Evolutionary conservation across 30 jellyfish, hydroid and myxozoan genomes (phyloP), one percentile per base, ranked within the genome.

Genomic region (Phacellophora camtschatica): DNA sequence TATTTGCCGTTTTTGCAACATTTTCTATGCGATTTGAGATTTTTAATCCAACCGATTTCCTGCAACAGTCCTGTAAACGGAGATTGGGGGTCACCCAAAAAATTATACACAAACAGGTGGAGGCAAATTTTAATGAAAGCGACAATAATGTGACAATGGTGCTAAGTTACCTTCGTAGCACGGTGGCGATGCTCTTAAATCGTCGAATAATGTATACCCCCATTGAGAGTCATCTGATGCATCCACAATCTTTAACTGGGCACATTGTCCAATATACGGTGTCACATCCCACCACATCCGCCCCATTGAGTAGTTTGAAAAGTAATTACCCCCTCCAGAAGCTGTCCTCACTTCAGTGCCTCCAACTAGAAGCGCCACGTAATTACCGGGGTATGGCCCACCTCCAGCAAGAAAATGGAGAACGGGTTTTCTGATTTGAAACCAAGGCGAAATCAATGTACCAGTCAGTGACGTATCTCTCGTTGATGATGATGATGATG

Each of bases 221-320:
- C 39, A 68, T 7, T 24, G n/a, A 31, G 25, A 29, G 1, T 71
- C 16, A 23, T 18, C 45, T 28, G 28, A 35, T 33, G 0, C 6
- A 25, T 71, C 84, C 20, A 30, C 18, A 41, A 71, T 48, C 55
- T 42, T 71, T 4, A 71, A 13, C 31, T 71, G 43, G 49, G 84
- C 84, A 29, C 84, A 71, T 25, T 71, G 24, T 28, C 56, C 56
- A 5, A 36, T 37, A 27, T 8, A 24, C 16, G 43, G 53, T 8
- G 71, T 24, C 43, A 71, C 84, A 24, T 71, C 74, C 84, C 84
- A 71, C 84, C 84, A 71, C 20, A 35, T 25, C 9, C 81, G 63
- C 4, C 43, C 55, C 56, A 71, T 43, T 20, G 20, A 10, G 3
- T 24, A 16, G 13, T 24, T 42, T 2, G 10, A 23, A 45, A 18